Evolutionary conservation across 2,888 invertebrate species (phyloP), one percentile per base, ranked within the genome.

Genomic region (Pherbina coryleti): DNA sequence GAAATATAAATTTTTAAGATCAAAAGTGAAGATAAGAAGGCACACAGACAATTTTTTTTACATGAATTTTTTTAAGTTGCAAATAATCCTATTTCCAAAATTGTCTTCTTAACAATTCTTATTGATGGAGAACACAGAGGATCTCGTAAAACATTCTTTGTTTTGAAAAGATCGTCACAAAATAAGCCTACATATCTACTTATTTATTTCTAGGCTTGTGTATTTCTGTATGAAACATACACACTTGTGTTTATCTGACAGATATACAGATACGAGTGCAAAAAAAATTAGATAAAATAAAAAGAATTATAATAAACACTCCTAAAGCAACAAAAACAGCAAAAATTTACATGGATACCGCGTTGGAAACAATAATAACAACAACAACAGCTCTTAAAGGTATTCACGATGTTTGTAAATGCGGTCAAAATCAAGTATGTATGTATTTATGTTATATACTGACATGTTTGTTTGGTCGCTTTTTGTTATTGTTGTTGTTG

Each of bases 371-470:
- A 14, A 8, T 25, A 64, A n/a, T 34, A 64, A 8, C 64, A 31
- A 64, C 37, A 66, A 66, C 66, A 66, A 66, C 34, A 44, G 31
- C 66, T 22, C 22, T 8, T 19, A 14, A 11, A 44, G 44, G 11
- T 44, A 44, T 44, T 44, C 44, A 44, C 44, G 11, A 19, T 37
- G 44, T 60, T 14, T 44, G 22, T 60, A 72, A 57, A 72, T 72
- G 60, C 72, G 72, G 72, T 72, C 72, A 72, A 72, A 72, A 72
- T 60, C 72, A 55, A 60, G 37, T 14, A n/a, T 9, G 34, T 57
- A 57, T 5, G 11, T 31, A 60, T 22, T 22, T 60, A 25, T 60
- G 11, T 60, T 60, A 49, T 28, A 51, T 53, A 51, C 34, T 51
- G 14, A 51, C 51, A 44, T 53, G 53, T 34, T 28, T 75, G 28